Evolutionary conservation across 2,888 invertebrate genomes (phyloP), one percentile per base, ranked within the genome.

Genomic region (Dioctria linearis): DNA sequence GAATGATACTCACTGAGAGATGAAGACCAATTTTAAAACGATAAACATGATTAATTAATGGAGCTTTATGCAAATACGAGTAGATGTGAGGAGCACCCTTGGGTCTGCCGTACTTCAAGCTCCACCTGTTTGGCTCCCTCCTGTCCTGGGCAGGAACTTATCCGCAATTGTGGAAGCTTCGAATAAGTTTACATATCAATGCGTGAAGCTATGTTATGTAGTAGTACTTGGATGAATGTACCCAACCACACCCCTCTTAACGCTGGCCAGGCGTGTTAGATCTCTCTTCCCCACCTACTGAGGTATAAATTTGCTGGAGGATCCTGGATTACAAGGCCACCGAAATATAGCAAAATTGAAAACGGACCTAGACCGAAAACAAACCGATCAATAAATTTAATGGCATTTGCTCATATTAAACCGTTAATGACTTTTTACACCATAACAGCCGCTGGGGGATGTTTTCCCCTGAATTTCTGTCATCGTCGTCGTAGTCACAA

Each of bases 11-110:
- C 42, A 54, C 54, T 40, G 9, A 54, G 67, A 59, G 39, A 79
- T 69, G 59, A 67, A 67, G 79, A 79, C 66, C 79, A 66, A 79
- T 79, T n/a, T 79, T 79, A 67, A 67, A 67, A 80, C 75, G 80
- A 80, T 81, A 81, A 81, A 81, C 81, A 80, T 81, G 81, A 81
- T 81, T 81, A 81, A 81, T 81, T 81, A 81, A 81, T 81, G 81
- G 73, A 67, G 81, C 75, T 79, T 81, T 75, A 75, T 79, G 75
- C 67, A 81, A 81, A 79, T 81, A 25, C 25, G 25, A 25, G 25
- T 25, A 81, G 79, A 79, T 79, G 66, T 59, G 79, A 63, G 65
- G 43, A 63, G 42, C 57, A 42, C 49, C 54, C 66, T 40, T 39
- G 42, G 57, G 51, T 59, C n/a, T 39, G 46, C 8, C 40, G 25